Evolutionary conservation across 2,888 invertebrate species (phyloP).

Genomic region (Hypsopygia costalis): DNA sequence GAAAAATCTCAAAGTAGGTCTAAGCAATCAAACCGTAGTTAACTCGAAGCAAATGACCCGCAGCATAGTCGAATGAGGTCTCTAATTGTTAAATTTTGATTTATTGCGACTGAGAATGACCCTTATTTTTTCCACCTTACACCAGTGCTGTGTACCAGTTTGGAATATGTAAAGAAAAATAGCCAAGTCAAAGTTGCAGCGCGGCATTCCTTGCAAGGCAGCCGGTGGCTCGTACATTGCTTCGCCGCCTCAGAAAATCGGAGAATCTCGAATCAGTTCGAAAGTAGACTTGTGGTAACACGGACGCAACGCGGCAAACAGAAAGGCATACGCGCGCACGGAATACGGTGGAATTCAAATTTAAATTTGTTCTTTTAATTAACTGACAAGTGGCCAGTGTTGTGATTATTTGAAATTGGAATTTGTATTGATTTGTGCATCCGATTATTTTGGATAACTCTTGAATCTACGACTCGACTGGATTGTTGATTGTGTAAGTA

Average conservation of each 20-base stretch:
- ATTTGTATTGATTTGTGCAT: constrained; percentile 47
- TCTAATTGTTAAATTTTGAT: constrained; percentile 1
- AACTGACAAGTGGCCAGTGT: constrained; percentile 52
- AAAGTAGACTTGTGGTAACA: constrained; percentile 61
- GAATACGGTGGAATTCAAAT: constrained; percentile 44
- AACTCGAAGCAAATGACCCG: constrained; percentile 12
- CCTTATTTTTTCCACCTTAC: constrained; percentile 10
- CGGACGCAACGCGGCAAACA: constrained; percentile 49
- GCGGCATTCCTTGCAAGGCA: constrained; percentile 66
- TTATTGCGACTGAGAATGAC: constrained; percentile 4
- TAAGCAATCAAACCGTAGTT: constrained; percentile 19
- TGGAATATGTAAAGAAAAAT: constrained; percentile 44
- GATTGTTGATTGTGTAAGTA: constrained; percentile 68
- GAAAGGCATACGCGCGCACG: constrained; percentile 38
- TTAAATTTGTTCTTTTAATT: constrained; percentile 33
- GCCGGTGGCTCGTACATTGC: constrained; percentile 26
- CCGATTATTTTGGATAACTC: constrained; percentile 20
- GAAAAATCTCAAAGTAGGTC: constrained; percentile 18
- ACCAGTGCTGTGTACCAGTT: constrained; percentile 3
- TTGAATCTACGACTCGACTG: constrained; percentile 32
- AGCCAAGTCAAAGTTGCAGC: constrained; percentile 51
- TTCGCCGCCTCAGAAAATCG: constrained; percentile 27
- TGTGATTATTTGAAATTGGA: constrained; percentile 43
- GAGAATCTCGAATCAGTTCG: constrained; percentile 58
- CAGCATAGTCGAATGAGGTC: neutral